Percentiles rank a stretch among this genome's conserved stretches.
Conservation (phyloP, 1,140 invertebrate species). For the Adoxophyes honmai region DNA sequence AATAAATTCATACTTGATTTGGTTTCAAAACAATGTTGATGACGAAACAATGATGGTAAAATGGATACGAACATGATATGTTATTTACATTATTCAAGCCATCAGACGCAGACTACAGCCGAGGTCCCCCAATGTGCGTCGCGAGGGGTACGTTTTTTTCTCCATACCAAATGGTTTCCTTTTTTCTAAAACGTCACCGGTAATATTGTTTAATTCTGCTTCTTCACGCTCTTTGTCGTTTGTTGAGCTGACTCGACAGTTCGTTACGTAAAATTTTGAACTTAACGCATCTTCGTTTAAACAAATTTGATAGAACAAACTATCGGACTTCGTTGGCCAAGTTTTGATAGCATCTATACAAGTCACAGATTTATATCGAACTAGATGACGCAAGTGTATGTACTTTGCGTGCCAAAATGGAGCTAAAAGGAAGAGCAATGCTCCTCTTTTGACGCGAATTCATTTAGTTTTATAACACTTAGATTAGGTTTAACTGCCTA, state of each 20-base stretch:
- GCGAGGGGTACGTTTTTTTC: conserved; percentile 12
- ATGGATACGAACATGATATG: conserved; percentile 13
- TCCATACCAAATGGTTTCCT: conserved; percentile 23
- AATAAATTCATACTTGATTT: not conserved
- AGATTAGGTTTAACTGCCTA: too few species aligned
- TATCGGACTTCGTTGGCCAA: too few species aligned
- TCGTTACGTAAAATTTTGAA: not conserved
- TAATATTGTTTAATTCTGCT: conserved; percentile 39
- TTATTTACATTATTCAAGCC: conserved; percentile 21
- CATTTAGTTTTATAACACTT: too few species aligned
- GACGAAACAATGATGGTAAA: conserved; percentile 10
- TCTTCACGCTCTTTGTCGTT: conserved; percentile 43
- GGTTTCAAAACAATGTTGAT: conserved; percentile 1
- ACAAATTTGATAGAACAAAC: too few species aligned
- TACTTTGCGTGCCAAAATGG: too few species aligned
- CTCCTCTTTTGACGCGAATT: too few species aligned
- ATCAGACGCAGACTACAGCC: conserved; percentile 8
- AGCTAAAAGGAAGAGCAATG: too few species aligned
- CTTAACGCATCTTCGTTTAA: too few species aligned
- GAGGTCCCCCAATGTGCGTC: conserved; percentile 10
- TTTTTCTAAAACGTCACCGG: conserved; percentile 23
- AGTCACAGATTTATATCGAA: too few species aligned
- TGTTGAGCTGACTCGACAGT: conserved; percentile 40
- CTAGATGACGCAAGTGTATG: too few species aligned
- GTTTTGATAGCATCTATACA: too few species aligned